These are phyloP conservation scores for Smithornis capensis DNA, from an alignment of 2,113 vertebrate genomes.

Conservation along the genomic window DNA sequence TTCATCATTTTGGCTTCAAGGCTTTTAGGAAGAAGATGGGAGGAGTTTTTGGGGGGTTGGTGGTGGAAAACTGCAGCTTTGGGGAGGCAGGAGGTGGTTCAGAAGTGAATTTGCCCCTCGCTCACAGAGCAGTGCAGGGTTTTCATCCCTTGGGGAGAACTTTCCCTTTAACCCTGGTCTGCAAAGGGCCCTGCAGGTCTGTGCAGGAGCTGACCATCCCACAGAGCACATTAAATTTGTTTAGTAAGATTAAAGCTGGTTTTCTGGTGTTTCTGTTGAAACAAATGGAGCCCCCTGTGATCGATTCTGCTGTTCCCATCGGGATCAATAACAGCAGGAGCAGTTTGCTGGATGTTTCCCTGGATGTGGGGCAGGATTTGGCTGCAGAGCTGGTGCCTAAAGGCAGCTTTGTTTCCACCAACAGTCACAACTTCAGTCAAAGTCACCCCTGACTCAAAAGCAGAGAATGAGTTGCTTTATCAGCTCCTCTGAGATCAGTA, in stretches of 20 bases:
- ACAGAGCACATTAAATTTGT: background rate
- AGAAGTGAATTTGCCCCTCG: background rate
- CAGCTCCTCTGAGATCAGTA: accelerated
- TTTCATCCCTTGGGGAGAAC: accelerated
- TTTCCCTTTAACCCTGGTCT: background rate
- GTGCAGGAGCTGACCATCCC: accelerated
- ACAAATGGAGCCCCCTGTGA: background rate
- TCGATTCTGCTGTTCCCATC: background rate
- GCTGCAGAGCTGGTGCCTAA: background rate
- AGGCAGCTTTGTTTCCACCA: accelerated
- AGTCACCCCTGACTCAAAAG: background rate
- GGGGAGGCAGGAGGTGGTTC: background rate
- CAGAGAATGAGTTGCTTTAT: background rate
- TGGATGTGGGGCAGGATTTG: background rate
- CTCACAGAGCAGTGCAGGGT: accelerated
- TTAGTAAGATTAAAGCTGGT: background rate
- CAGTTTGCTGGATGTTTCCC: accelerated
- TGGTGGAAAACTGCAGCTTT: background rate
- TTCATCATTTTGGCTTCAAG: background rate
- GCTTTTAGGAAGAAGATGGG: background rate
- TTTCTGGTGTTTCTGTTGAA: background rate
- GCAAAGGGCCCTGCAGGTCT: background rate
- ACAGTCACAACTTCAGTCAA: accelerated
- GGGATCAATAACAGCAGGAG: accelerated
- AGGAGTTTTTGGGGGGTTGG: background rate